These are phyloP conservation scores for Hafferia zeledoni DNA, from an alignment of 2,797 vertebrate genomes.

Conservation along the genomic window DNA sequence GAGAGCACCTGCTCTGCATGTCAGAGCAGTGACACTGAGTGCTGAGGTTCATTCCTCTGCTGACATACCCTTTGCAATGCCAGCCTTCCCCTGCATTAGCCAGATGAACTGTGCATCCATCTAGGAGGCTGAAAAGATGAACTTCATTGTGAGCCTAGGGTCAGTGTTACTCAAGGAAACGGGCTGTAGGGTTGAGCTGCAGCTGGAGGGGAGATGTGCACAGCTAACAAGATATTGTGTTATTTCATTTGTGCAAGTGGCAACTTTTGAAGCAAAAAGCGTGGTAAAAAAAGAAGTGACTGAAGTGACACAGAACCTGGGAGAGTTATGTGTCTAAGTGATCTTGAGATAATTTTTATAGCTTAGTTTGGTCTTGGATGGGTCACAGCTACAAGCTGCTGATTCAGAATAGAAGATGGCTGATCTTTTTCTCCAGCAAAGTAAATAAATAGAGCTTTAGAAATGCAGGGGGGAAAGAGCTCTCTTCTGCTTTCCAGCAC, in stretches of 20 bases:
- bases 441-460: constrained; percentile 47
- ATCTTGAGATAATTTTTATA: not conserved
- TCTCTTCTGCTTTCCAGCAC: constrained; percentile 12
- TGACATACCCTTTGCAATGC: not conserved
- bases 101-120: not conserved
- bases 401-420: constrained; percentile 56
- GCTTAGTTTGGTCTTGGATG: not conserved
- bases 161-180: not conserved
- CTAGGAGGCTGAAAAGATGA: not conserved
- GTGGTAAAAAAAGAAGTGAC: not conserved
- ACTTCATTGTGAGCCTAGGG: not conserved
- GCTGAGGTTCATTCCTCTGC: not conserved
- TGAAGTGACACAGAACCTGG: not conserved
- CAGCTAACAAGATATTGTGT: not conserved
- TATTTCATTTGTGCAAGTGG: not conserved
- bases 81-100: not conserved
- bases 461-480: not conserved
- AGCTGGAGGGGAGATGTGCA: not conserved
- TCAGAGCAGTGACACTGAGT: not conserved
- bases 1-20: not conserved
- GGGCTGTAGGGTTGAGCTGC: not conserved
- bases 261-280: not conserved
- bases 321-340: not conserved
- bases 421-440: constrained; percentile 38
- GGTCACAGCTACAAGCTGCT: not conserved